Percentiles rank a stretch among this genome's conserved stretches.
Evolutionary conservation across 2,113 vertebrate species (phyloP).

Genomic region (Lepus europaeus): DNA sequence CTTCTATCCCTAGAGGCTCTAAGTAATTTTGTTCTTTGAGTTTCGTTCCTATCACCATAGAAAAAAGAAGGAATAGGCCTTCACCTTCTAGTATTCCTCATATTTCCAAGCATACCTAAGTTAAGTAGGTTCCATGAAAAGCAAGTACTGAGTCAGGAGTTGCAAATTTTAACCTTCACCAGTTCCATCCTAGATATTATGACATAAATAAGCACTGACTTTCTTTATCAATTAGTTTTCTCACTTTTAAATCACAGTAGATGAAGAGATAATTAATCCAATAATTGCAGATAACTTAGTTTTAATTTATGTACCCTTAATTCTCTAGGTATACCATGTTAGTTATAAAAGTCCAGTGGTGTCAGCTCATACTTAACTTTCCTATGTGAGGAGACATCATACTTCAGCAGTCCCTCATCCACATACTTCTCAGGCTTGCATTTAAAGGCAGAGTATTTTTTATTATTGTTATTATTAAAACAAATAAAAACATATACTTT

Average conservation of each 20-base stretch:
- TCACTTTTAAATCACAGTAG: neutral
- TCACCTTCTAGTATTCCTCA: neutral
- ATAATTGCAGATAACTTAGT: neutral
- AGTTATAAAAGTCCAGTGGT: neutral
- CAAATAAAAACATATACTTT: neutral
- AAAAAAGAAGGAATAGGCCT: neutral
- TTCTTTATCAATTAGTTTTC: slow-evolving; percentile 13
- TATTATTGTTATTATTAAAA: neutral
- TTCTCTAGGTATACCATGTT: neutral
- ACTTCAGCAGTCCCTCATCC: neutral
- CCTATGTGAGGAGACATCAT: neutral
- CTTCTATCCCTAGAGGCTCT: neutral
- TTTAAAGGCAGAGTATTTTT: neutral
- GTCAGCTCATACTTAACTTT: neutral
- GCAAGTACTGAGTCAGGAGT: neutral
- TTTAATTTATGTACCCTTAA: neutral
- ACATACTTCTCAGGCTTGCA: neutral
- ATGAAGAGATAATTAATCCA: neutral
- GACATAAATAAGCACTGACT: neutral
- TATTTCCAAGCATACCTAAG: neutral
- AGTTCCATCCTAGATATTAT: neutral
- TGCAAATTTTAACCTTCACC: neutral
- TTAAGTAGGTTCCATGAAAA: neutral
- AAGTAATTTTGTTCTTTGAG: neutral
- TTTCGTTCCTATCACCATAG: neutral